A percentile compares a stretch with the other conserved stretches of the same genome.
phyloP scores from a whole-genome alignment of 2,888 invertebrate species.

The Ypsolopha sequella region DNA sequence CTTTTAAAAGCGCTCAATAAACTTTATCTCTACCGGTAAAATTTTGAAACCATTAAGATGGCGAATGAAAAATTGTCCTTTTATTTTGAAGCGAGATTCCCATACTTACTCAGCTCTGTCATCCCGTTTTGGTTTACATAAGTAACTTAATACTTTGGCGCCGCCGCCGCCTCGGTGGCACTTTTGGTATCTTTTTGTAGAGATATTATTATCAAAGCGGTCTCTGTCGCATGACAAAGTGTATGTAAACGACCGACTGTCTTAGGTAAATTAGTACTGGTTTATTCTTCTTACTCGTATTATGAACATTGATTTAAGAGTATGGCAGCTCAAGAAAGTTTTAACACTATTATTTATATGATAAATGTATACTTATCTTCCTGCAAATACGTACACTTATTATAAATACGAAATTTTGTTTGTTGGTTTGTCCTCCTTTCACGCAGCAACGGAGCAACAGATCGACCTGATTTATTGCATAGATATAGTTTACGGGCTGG shows the following conservation, averaged over 20 bases:
- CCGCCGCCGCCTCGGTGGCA: slow-evolving; percentile 25
- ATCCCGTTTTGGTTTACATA: neutral
- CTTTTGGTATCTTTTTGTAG: slow-evolving; percentile 31
- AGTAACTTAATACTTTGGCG: slow-evolving; percentile 47
- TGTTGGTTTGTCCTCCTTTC: too few species aligned
- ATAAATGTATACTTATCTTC: too few species aligned
- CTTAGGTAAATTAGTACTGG: neutral
- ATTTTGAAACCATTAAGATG: slow-evolving; percentile 39
- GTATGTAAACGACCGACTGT: slow-evolving; percentile 25
- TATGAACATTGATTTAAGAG: neutral
- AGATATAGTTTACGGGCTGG: too few species aligned
- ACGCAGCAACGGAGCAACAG: too few species aligned
- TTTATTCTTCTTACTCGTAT: neutral
- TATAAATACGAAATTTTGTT: too few species aligned
- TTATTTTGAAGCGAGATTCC: neutral
- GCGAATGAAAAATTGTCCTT: slow-evolving; percentile 42
- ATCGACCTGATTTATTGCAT: too few species aligned
- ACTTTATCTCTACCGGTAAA: slow-evolving; percentile 41
- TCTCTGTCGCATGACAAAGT: slow-evolving; percentile 43
- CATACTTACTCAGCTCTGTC: neutral
- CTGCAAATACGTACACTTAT: too few species aligned
- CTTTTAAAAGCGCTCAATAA: slow-evolving; percentile 16
- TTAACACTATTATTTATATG: too few species aligned
- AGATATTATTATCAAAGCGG: slow-evolving; percentile 24
- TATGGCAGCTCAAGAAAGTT: too few species aligned